These are phyloP conservation scores for Himalopsyche tibetana DNA, from an alignment of 2,888 invertebrate genomes.

Conservation along the genomic window DNA sequence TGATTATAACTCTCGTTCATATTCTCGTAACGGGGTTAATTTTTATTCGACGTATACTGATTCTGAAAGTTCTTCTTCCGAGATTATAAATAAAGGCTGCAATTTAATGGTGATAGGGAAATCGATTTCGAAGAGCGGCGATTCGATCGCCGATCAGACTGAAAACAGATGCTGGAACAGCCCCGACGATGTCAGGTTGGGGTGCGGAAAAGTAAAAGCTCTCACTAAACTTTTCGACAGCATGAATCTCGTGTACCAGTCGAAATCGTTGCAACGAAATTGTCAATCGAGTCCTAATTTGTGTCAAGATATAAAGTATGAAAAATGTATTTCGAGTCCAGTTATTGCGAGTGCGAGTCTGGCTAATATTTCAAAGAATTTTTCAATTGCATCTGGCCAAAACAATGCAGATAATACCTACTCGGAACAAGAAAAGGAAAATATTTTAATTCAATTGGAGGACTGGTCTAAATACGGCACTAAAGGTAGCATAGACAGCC, in stretches of 20 bases:
- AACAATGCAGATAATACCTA: slow-evolving; percentile 70
- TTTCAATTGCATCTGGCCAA: slow-evolving; percentile 71
- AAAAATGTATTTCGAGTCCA: slow-evolving; percentile 27
- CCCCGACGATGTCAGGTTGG: slow-evolving; percentile 82
- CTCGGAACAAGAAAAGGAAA: slow-evolving; percentile 75
- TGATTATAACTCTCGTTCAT: neutral
- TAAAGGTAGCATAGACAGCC: slow-evolving; percentile 74
- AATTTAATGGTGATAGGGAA: slow-evolving; percentile 16
- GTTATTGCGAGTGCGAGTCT: slow-evolving; percentile 70
- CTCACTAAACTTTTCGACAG: slow-evolving; percentile 83
- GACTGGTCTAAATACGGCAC: slow-evolving; percentile 76
- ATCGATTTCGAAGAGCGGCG: slow-evolving; percentile 63
- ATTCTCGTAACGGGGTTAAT: slow-evolving; percentile 7
- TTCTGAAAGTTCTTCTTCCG: slow-evolving; percentile 39
- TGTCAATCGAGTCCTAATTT: slow-evolving; percentile 76
- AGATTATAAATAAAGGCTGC: slow-evolving; percentile 12
- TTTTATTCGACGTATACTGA: slow-evolving; percentile 27
- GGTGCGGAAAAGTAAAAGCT: slow-evolving; percentile 83
- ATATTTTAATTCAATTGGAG: slow-evolving; percentile 74
- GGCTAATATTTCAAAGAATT: slow-evolving; percentile 72
- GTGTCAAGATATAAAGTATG: slow-evolving; percentile 66
- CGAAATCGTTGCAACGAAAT: slow-evolving; percentile 73
- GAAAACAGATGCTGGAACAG: slow-evolving; percentile 82
- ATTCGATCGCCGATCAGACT: slow-evolving; percentile 71
- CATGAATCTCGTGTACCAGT: slow-evolving; percentile 73